These are phyloP conservation scores for Orbicella faveolata DNA, from an alignment of 64 coral and sea anemone species.

Conservation along the genomic window DNA sequence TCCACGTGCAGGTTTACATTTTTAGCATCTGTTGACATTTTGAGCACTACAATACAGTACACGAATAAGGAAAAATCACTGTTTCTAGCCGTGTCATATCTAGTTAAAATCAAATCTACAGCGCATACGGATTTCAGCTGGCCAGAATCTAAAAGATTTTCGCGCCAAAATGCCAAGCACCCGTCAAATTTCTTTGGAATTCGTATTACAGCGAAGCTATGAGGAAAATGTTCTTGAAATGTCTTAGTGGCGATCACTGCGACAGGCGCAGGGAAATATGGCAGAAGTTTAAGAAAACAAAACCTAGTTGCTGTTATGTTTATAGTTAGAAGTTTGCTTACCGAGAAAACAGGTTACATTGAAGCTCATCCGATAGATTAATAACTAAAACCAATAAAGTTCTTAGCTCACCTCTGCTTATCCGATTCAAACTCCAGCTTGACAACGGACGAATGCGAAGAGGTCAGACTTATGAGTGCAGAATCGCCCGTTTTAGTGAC, in stretches of 20 bases:
- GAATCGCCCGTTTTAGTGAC: background rate
- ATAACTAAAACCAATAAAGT: background rate
- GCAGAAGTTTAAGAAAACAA: background rate
- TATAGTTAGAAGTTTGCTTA: background rate
- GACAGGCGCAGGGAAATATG: background rate
- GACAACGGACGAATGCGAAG: constrained; percentile 22
- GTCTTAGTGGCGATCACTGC: too few relatives aligned
- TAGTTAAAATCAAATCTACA: background rate
- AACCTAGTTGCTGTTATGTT: background rate
- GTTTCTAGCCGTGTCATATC: background rate
- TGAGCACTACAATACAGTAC: background rate
- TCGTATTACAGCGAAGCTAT: too few relatives aligned
- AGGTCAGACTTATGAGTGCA: background rate
- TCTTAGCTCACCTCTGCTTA: constrained; percentile 6
- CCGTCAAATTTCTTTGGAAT: too few relatives aligned
- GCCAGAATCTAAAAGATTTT: background rate
- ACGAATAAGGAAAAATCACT: too few relatives aligned
- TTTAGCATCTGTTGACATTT: background rate
- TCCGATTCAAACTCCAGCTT: background rate
- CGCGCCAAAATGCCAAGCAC: background rate
- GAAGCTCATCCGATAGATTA: background rate
- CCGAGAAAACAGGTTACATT: background rate
- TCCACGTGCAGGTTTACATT: background rate
- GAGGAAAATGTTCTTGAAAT: too few relatives aligned
- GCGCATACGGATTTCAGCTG: background rate